Conservation (phyloP, 2,797 vertebrate species). For the Anniella stebbinsi region DNA sequence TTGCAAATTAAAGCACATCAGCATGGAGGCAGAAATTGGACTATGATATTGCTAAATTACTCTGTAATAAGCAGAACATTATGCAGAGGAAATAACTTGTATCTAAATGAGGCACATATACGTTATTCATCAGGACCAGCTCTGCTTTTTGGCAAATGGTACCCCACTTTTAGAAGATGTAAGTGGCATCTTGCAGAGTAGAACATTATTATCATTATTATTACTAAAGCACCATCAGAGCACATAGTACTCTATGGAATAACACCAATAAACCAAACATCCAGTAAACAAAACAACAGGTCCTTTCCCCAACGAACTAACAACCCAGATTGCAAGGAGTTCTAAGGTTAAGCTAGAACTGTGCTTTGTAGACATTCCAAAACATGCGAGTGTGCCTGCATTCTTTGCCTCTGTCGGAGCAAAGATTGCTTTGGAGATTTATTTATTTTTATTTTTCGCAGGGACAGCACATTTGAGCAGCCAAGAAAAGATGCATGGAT, state of each 20-base stretch:
- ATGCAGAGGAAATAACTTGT: conserved; percentile 11
- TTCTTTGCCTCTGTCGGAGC: neutral
- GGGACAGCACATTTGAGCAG: conserved; percentile 2
- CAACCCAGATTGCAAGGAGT: neutral
- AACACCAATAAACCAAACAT: neutral
- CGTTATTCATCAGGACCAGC: neutral
- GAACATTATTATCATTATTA: neutral
- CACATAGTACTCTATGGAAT: neutral
- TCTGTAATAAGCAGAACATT: neutral
- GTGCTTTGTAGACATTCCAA: neutral
- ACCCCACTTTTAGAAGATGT: neutral
- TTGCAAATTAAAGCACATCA: conserved; percentile 54
- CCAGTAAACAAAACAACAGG: neutral
- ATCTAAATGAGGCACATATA: conserved; percentile 19
- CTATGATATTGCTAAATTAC: conserved; percentile 11
- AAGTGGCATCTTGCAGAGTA: neutral
- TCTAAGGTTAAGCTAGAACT: neutral
- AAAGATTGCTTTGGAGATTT: neutral
- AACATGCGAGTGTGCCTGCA: neutral
- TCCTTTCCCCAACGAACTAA: neutral
- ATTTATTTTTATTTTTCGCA: neutral
- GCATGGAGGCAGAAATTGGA: conserved; percentile 33
- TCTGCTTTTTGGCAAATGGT: conserved; percentile 6
- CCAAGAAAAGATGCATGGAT: conserved; percentile 8
- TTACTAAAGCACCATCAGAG: neutral